Evolutionary conservation across 1,140 invertebrate species (phyloP).

Genomic region (Holotrichia oblita): DNA sequence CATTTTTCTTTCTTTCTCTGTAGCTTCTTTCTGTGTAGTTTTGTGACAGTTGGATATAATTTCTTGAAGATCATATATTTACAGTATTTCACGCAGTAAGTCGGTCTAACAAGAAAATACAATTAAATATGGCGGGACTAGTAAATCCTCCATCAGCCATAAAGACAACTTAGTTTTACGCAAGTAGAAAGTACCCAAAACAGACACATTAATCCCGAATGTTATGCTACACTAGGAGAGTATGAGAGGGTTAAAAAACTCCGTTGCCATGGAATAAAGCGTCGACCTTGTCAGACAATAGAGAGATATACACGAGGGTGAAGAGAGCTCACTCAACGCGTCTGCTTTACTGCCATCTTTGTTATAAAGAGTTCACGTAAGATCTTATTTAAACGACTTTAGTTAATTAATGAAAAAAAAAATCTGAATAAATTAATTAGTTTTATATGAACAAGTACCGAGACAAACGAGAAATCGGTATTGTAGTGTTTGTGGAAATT

Average conservation of each 20-base stretch:
- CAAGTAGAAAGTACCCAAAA: constrained; percentile 1
- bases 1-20: too few species aligned
- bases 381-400: background rate
- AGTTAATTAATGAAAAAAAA: background rate
- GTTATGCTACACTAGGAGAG: background rate
- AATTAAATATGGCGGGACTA: background rate
- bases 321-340: background rate
- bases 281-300: constrained; percentile 35
- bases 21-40: too few species aligned
- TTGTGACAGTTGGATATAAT: too few species aligned
- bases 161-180: constrained; percentile 20
- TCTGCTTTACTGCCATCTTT: background rate
- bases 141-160: constrained; percentile 19
- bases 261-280: constrained; percentile 18
- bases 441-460: too few species aligned
- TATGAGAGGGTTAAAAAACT: constrained; percentile 25
- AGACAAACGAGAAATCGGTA: too few species aligned
- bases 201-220: constrained; percentile 30
- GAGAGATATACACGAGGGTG: background rate
- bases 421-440: too few species aligned
- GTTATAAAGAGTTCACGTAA: constrained; percentile 6
- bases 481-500: too few species aligned
- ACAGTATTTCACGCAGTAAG: too few species aligned
- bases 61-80: too few species aligned
- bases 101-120: background rate